Base-by-base conservation (phyloP, 2,888 invertebrate genomes). In the Drosophila subsilvestris region DNA sequence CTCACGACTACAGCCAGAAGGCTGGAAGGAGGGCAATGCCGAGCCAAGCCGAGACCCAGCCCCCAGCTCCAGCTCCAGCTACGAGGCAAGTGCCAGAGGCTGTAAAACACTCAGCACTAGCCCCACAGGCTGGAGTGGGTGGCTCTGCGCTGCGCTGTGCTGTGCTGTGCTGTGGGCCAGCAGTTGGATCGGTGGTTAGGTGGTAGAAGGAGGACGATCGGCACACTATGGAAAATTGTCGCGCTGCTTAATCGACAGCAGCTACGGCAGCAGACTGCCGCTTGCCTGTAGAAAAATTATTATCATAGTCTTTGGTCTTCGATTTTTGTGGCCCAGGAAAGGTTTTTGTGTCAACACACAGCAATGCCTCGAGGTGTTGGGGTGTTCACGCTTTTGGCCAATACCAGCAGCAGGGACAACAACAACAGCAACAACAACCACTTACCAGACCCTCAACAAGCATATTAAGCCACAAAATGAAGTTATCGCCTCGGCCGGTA, bases 381-480 rank as follows among this genome's bases (percentile, higher is more conserved):
- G 73, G 86, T 88, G 85, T 85, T 88, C 85, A 85, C 88, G 85
- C 85, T 88, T 89, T 86, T 79, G 86, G 61, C 72, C 37, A 37
- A 37, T 37, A 37, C 37, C 37, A 37, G 37, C 37, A 37, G 37
- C 37, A 37, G 14, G 27, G 9, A 27, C 32, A 48, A 47, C 51
- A 50, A 53, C 54, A 63, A 57, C 69, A 75, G 55, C 69, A 65
- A 50, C 67, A 71, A 87, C 82, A 80, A 82, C 87, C 85, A 84
- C 88, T 84, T 78, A 84, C 76, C 79, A 78, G 89, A 74, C 65
- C 85, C 75, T 81, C 89, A 85, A 84, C 85, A 89, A 89, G 85
- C 85, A 85, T 85, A 85, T 85, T 85, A 85, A 88, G 85, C 86
- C 74, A 61, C 86, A 88, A 85, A 85, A 89, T 85, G 86, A 85